Evolutionary conservation across 2,113 vertebrate genomes (phyloP).

Genomic region (Orcinus orca): DNA sequence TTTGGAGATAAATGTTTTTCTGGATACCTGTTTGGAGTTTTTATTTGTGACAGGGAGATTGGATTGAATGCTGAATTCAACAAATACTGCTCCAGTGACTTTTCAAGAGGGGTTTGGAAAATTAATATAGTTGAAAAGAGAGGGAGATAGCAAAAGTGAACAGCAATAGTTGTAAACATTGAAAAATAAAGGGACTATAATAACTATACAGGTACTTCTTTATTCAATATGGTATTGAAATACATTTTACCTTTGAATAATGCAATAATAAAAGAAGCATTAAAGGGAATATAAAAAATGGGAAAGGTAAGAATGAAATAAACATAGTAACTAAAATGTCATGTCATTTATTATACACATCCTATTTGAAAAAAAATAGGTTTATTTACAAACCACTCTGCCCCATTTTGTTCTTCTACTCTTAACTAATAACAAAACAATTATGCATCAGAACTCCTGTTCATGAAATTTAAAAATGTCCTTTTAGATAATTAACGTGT

Average conservation of each 20-base stretch:
- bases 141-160: not conserved
- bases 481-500: not conserved
- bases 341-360: not conserved
- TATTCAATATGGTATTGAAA: not conserved
- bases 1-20: not conserved
- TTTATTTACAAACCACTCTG: not conserved
- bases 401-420: not conserved
- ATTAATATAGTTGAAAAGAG: not conserved
- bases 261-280: not conserved
- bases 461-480: not conserved
- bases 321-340: not conserved
- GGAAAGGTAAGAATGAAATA: not conserved
- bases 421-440: not conserved
- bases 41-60: not conserved
- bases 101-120: not conserved
- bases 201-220: not conserved
- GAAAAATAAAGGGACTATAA: not conserved
- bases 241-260: not conserved
- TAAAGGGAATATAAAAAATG: not conserved
- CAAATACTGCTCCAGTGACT: not conserved
- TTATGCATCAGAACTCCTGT: not conserved
- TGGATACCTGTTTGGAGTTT: not conserved
- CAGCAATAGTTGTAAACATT: not conserved
- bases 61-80: not conserved
- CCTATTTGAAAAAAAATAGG: not conserved